These are phyloP conservation scores for Fragum fragum DNA, from an alignment of 2,888 invertebrate genomes.

Conservation along the genomic window DNA sequence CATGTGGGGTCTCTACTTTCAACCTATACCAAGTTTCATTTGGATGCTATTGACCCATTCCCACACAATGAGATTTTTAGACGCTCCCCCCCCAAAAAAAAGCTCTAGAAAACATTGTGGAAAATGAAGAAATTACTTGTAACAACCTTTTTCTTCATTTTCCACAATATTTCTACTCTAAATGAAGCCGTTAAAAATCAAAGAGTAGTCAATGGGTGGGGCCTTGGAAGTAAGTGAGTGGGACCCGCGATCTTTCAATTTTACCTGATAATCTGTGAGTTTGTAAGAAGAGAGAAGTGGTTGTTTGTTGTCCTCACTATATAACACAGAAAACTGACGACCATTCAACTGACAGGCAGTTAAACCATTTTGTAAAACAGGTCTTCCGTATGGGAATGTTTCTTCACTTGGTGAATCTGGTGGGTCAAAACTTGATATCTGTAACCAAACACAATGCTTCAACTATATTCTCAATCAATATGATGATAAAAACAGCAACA, in stretches of 20 bases:
- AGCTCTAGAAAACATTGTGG: background rate
- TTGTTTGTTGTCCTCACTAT: conserved; percentile 48
- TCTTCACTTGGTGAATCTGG: conserved; percentile 1
- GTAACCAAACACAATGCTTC: background rate
- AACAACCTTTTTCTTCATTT: too few species aligned
- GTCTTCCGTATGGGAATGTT: conserved; percentile 2
- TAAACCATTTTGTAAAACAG: background rate
- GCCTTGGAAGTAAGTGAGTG: background rate
- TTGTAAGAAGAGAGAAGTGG: conserved; percentile 60
- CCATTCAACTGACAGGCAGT: conserved; percentile 50
- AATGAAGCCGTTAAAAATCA: too few species aligned
- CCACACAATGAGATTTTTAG: too few species aligned
- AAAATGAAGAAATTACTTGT: background rate
- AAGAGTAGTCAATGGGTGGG: too few species aligned
- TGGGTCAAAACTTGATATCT: background rate
- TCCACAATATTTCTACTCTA: too few species aligned
- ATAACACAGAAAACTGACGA: conserved; percentile 44
- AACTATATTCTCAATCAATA: too few species aligned
- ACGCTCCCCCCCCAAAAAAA: too few species aligned
- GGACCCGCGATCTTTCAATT: too few species aligned
- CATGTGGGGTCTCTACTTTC: too few species aligned
- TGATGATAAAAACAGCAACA: too few species aligned
- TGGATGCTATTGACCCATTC: too few species aligned
- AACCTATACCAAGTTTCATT: too few species aligned
- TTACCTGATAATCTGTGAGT: conserved; percentile 49